Evolutionary conservation across 1,140 invertebrate genomes (phyloP).

Genomic region (Lordiphosa mommai): DNA sequence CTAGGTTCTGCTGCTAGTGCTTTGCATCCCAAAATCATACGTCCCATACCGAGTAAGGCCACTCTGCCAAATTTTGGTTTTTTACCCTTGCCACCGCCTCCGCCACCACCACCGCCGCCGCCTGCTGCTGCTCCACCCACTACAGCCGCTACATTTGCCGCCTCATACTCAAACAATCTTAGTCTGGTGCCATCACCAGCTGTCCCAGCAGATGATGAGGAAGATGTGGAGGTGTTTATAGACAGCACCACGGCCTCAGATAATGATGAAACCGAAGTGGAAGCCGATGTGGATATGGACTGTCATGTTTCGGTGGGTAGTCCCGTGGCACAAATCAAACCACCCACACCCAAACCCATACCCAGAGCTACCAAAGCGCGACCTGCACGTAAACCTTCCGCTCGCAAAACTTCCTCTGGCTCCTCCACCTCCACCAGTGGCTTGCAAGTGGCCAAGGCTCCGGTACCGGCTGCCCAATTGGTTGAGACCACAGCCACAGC

Average conservation of each 20-base stretch:
- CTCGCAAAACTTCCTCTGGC: neutral
- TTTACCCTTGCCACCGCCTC: slow-evolving; percentile 26
- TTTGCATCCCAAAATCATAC: slow-evolving; percentile 53
- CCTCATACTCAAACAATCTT: neutral
- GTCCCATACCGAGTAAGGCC: slow-evolving; percentile 76
- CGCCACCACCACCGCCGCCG: neutral
- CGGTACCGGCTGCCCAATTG: slow-evolving; percentile 49
- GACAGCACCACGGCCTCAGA: slow-evolving; percentile 79
- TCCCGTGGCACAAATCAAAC: slow-evolving; percentile 48
- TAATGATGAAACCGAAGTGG: slow-evolving; percentile 71
- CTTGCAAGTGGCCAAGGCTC: slow-evolving; percentile 55
- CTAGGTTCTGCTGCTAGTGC: slow-evolving; percentile 23
- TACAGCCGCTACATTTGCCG: slow-evolving; percentile 1
- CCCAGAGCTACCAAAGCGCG: neutral
- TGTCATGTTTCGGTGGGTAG: slow-evolving; percentile 70
- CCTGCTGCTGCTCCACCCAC: neutral
- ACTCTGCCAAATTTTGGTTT: slow-evolving; percentile 69
- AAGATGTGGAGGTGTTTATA: slow-evolving; percentile 71
- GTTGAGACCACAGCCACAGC: neutral
- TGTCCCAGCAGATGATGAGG: slow-evolving; percentile 26
- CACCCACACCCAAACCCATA: neutral
- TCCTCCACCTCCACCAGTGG: slow-evolving; percentile 20
- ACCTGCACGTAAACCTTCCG: neutral
- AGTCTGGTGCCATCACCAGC: neutral
- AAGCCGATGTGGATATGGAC: slow-evolving; percentile 45